Conservation (phyloP, 2,797 vertebrate species). For the Sebastes flavidus region DNA sequence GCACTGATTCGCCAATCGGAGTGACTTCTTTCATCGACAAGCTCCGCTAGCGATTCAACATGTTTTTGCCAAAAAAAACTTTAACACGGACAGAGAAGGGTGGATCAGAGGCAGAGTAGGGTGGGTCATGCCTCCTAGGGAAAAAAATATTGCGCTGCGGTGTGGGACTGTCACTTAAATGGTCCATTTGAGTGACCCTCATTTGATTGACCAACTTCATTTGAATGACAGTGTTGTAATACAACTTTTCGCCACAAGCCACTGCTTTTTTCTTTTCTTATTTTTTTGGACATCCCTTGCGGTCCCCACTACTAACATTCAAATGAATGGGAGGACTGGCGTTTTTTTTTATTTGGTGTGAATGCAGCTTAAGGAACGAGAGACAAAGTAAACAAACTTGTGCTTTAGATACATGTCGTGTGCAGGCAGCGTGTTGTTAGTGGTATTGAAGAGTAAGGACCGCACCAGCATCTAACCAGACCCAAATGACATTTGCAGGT, state of each 20-base stretch:
- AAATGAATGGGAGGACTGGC: neutral
- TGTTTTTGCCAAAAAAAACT: too few relatives aligned
- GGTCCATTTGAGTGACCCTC: too few relatives aligned
- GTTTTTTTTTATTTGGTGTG: neutral
- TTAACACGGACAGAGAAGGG: neutral
- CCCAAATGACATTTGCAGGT: neutral
- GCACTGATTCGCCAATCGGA: too few relatives aligned
- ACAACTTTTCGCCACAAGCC: neutral
- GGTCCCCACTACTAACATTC: neutral
- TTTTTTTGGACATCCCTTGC: neutral
- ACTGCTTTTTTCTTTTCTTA: neutral
- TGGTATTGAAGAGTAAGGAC: neutral
- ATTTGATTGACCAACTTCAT: too few relatives aligned
- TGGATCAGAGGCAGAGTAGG: neutral
- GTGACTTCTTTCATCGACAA: too few relatives aligned
- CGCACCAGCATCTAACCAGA: neutral
- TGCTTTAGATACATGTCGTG: neutral
- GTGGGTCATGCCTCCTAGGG: neutral
- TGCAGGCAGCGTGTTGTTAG: neutral
- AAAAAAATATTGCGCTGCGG: neutral
- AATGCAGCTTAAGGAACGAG: neutral
- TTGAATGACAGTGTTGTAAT: too few relatives aligned
- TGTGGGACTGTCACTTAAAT: neutral
- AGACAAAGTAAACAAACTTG: neutral
- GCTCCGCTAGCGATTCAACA: too few relatives aligned